Conservation (phyloP, 2,888 invertebrate genomes). For the Serripes groenlandicus region DNA sequence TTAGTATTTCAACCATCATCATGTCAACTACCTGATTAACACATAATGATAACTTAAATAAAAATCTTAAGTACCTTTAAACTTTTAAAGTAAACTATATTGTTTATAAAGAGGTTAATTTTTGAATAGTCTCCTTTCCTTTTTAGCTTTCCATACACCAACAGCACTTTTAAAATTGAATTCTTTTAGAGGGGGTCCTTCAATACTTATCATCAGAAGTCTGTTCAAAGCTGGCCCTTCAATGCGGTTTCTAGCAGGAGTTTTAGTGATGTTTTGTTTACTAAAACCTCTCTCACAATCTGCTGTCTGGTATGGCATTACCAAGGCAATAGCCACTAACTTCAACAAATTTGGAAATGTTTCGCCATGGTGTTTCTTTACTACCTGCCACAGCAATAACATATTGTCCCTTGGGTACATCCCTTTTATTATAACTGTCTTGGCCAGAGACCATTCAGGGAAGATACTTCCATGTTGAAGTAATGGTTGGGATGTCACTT, state of each 20-base stretch:
- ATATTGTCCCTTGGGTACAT: conserved; percentile 39
- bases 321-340: conserved; percentile 30
- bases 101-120: too few species aligned
- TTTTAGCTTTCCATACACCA: conserved; percentile 30
- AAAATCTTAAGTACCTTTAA: too few species aligned
- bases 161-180: conserved; percentile 24
- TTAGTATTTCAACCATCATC: too few species aligned
- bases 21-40: too few species aligned
- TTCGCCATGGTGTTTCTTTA: conserved; percentile 30
- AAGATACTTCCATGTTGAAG: background rate
- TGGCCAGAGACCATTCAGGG: conserved; percentile 7
- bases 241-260: conserved; percentile 17
- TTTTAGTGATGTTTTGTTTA: conserved; percentile 45
- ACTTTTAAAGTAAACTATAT: too few species aligned
- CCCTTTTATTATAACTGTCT: conserved; percentile 5
- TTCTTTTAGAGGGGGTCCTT: conserved; percentile 21
- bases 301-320: conserved; percentile 47
- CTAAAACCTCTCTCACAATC: conserved; percentile 50
- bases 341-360: conserved; percentile 44
- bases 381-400: conserved; percentile 28
- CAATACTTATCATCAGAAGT: conserved; percentile 37
- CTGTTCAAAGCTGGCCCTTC: background rate
- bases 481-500: background rate
- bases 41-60: too few species aligned
- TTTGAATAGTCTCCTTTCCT: conserved; percentile 35